These are phyloP conservation scores for Pogona vitticeps DNA, from an alignment of 2,113 vertebrate species.

Conservation along the genomic window DNA sequence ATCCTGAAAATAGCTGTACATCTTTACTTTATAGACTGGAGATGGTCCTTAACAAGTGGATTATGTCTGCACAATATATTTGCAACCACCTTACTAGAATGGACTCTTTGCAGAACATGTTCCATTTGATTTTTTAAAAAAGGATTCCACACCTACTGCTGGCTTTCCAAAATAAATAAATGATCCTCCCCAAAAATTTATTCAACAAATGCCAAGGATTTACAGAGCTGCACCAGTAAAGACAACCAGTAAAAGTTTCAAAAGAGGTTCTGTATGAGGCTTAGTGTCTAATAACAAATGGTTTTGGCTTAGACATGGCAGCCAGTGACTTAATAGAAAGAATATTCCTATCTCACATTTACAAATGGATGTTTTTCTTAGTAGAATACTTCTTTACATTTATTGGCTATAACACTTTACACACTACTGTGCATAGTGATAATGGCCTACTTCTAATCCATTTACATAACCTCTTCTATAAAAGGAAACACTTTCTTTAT, in stretches of 20 bases:
- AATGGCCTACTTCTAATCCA: background rate
- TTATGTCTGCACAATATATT: background rate
- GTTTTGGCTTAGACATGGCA: too few relatives aligned
- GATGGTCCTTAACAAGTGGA: background rate
- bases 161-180: background rate
- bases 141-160: too few relatives aligned
- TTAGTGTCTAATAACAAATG: too few relatives aligned
- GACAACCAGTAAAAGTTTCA: too few relatives aligned
- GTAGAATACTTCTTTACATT: background rate
- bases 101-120: background rate
- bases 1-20: background rate
- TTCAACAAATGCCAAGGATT: background rate
- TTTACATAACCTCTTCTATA: background rate
- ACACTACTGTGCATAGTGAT: background rate
- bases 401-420: background rate
- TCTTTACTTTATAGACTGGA: background rate
- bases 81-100: background rate
- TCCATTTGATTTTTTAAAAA: background rate
- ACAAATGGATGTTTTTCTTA: background rate
- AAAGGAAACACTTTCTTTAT: background rate
- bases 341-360: background rate
- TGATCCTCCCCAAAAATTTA: background rate
- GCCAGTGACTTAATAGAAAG: too few relatives aligned
- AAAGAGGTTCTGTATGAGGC: too few relatives aligned
- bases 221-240: background rate